Base-by-base conservation (phyloP, 2,113 vertebrate genomes). In the Crotalus tigris region DNA sequence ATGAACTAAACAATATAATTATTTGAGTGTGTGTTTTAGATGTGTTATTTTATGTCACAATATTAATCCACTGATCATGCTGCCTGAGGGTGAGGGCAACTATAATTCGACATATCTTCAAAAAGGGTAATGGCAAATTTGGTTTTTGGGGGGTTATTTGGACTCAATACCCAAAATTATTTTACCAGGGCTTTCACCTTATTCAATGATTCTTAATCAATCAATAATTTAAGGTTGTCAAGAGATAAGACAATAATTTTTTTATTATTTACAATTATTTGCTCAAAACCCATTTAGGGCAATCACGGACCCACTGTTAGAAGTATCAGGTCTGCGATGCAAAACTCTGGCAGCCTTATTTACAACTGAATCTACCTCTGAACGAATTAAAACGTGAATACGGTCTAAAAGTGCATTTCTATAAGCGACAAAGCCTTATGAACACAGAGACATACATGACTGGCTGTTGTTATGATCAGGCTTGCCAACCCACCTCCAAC, bases 401-500 rank as follows among this genome's bases (percentile, higher is more conserved):
- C 64, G 64, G 29, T 75, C 29, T 75, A 5, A 75, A 75, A n/a
- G 6, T 11, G 24, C 17, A 21, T 44, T 85, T 44, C 81, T 21
- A 8, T 21, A 21, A 33, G 44, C 8, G 5, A 5, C 33, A 24
- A 69, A 51, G 15, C 51, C 26, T 21, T 81, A 23, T 24, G 49
- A 39, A 81, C 49, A 81, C 1, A 46, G 13, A 49, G 33, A 11
- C 33, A 29, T 24, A 90, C 26, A 46, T 0, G 5, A 15, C 4
- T 15, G 54, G 26, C 10, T 4, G 24, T 29, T 39, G 8, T 87
- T 21, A 12, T n/a, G 15, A 19, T 39, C 6, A 1, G 21, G 17
- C n/a, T 3, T 49, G 88, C 29, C 92, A 44, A 90, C 92, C 57
- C 88, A 93, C 92, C 88, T 93, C 88, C 12, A 59, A 12, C n/a